Evolutionary conservation across 2,113 vertebrate species (phyloP).

Genomic region (Cynocephalus volans): DNA sequence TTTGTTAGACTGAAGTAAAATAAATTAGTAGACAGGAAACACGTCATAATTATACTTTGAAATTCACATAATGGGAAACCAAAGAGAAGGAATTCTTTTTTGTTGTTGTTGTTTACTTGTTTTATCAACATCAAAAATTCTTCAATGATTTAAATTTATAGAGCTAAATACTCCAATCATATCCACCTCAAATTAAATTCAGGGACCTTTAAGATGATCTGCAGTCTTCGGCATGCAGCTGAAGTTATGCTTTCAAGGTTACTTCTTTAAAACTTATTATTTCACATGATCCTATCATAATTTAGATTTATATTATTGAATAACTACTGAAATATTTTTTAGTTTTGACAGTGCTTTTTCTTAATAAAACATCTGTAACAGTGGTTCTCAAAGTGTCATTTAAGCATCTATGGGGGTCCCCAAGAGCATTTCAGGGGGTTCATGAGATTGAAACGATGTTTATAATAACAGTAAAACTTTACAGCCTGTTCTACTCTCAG

Average conservation of each 20-base stretch:
- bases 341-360: constrained; percentile 22
- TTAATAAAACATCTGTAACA: neutral
- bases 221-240: neutral
- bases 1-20: constrained; percentile 19
- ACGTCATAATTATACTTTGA: constrained; percentile 2
- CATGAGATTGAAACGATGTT: neutral
- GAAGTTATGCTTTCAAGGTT: neutral
- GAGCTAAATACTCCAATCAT: neutral
- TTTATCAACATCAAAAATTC: neutral
- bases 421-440: neutral
- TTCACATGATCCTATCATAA: neutral
- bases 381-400: constrained; percentile 26
- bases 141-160: neutral
- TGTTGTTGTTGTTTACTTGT: neutral
- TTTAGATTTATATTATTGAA: constrained; percentile 21
- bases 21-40: neutral
- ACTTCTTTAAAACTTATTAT: neutral
- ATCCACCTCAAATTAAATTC: neutral
- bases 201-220: neutral
- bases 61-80: neutral
- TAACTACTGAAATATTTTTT: constrained; percentile 51
- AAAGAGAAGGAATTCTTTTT: neutral
- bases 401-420: neutral
- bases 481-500: neutral
- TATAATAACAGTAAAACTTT: constrained; percentile 20